These are phyloP conservation scores for Python bivittatus DNA, from an alignment of 2,113 vertebrate species.

Conservation along the genomic window DNA sequence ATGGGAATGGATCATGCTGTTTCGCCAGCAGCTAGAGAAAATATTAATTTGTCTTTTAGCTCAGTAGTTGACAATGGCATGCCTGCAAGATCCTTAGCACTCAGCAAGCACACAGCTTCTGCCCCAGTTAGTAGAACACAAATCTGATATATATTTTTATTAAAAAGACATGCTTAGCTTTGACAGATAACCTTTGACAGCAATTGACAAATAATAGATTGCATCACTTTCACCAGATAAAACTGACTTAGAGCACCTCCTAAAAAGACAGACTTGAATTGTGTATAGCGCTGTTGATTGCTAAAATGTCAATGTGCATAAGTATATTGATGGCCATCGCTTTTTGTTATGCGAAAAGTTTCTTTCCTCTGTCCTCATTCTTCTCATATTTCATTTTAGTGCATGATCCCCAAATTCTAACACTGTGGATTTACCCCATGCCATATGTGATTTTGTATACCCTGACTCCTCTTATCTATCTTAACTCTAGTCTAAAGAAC, in stretches of 20 bases:
- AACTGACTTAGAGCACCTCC: not conserved
- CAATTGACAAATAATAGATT: not conserved
- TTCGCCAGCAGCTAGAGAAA: not conserved
- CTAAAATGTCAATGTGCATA: not conserved
- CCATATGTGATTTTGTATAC: not conserved
- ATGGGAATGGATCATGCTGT: not conserved
- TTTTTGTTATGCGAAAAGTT: not conserved
- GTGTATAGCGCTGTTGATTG: not conserved
- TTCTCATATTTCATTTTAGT: not conserved
- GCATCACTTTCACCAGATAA: not conserved
- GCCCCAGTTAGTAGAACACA: not conserved
- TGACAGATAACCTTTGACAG: not conserved
- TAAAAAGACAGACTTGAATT: not conserved
- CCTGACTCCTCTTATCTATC: not conserved
- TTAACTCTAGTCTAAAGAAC: not conserved
- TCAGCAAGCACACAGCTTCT: not conserved
- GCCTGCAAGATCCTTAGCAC: not conserved
- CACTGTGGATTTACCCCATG: not conserved
- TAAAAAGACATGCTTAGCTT: not conserved
- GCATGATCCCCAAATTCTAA: not conserved
- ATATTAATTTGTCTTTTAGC: not conserved
- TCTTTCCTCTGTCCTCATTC: not conserved
- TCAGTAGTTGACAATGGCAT: not conserved
- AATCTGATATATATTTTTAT: not conserved
- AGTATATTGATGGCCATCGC: not conserved